A percentile compares a stretch with the other conserved stretches of the same genome.
These are phyloP conservation scores for Ornithoptera alexandrae DNA, from an alignment of 2,888 invertebrate genomes.

Conservation along the genomic window DNA sequence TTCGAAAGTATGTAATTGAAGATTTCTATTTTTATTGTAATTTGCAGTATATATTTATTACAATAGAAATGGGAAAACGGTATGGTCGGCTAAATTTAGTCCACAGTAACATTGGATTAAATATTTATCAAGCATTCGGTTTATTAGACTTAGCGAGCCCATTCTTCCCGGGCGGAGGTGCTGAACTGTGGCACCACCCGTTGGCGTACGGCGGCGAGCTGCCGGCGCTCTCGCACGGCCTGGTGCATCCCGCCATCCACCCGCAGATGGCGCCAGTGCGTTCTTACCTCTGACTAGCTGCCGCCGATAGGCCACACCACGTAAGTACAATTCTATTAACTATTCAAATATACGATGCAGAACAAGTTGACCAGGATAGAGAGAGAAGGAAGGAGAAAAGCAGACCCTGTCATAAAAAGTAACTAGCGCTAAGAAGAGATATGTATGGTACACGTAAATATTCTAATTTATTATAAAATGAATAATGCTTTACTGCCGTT, in stretches of 20 bases:
- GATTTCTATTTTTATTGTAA: neutral
- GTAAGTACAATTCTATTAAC: conserved; percentile 56
- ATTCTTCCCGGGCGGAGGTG: conserved; percentile 93
- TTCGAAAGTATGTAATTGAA: neutral
- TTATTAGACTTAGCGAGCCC: conserved; percentile 94
- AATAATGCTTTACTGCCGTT: no score
- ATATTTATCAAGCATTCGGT: conserved; percentile 33
- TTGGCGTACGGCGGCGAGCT: conserved; percentile 90
- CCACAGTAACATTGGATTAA: neutral
- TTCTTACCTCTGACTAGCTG: conserved; percentile 98
- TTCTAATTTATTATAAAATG: no score
- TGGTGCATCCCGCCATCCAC: conserved; percentile 98
- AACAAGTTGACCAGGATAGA: no score
- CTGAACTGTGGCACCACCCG: conserved; percentile 96
- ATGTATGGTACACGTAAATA: no score
- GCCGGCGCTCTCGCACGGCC: conserved; percentile 91
- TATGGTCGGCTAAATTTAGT: neutral
- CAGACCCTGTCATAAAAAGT: no score
- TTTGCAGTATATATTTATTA: neutral
- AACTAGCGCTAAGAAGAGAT: no score
- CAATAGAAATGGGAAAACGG: neutral
- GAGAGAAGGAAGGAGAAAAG: no score
- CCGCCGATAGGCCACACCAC: conserved; percentile 88
- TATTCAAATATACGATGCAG: neutral
- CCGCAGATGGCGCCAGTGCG: conserved; percentile 97